Percentiles rank a stretch among this genome's conserved stretches.
Conservation (phyloP, 2,797 vertebrate species). For the Buceros bicornis region DNA sequence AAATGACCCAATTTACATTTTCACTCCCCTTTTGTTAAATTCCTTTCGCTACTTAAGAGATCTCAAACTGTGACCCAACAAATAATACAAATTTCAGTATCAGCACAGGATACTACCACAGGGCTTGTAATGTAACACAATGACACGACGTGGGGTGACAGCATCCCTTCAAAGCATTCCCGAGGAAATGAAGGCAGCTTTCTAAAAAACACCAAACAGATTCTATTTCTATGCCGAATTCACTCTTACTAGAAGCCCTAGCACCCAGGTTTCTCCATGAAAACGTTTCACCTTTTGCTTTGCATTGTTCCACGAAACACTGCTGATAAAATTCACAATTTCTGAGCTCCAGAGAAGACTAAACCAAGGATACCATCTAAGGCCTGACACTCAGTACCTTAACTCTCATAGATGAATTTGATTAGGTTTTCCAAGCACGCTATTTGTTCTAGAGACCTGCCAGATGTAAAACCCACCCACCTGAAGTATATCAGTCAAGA, state of each 20-base stretch:
- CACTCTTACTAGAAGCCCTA: background rate
- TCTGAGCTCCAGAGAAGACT: slow-evolving; percentile 54
- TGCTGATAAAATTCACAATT: slow-evolving; percentile 62
- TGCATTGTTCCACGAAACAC: slow-evolving; percentile 13
- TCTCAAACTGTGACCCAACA: background rate
- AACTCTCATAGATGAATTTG: slow-evolving; percentile 46
- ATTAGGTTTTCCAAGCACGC: slow-evolving; percentile 61
- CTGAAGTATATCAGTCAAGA: slow-evolving; percentile 43
- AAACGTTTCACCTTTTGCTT: slow-evolving; percentile 1
- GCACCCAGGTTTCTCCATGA: background rate
- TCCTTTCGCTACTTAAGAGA: background rate
- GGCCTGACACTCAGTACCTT: slow-evolving; percentile 56
- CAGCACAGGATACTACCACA: background rate
- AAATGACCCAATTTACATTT: background rate
- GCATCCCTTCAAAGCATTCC: background rate
- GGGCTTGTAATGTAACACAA: background rate
- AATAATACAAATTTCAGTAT: slow-evolving; percentile 1
- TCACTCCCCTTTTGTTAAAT: background rate
- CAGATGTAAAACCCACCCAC: slow-evolving; percentile 40
- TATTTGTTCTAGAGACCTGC: slow-evolving; percentile 73
- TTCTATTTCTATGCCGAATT: background rate
- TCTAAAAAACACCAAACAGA: background rate
- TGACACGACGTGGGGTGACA: rapidly evolving
- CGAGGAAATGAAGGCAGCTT: background rate
- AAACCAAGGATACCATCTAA: slow-evolving; percentile 58